Percentiles rank a stretch among this genome's conserved stretches.
Evolutionary conservation across 2,113 vertebrate genomes (phyloP).

Genomic region (Terrapene triunguis): DNA sequence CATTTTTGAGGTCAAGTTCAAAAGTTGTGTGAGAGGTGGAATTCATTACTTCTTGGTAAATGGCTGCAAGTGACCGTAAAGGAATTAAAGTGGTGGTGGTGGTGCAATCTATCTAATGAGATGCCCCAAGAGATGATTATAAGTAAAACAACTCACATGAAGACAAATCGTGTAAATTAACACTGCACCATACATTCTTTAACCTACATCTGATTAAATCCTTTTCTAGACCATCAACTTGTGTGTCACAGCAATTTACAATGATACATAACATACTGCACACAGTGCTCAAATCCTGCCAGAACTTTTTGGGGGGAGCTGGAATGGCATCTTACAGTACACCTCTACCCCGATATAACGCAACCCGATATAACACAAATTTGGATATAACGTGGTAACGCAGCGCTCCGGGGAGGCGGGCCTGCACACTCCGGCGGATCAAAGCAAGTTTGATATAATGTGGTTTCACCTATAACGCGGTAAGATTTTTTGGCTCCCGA

Average conservation of each 20-base stretch:
- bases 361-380: too few species aligned
- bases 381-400: too few species aligned
- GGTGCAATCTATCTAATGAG: background rate
- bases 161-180: constrained; percentile 16
- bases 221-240: background rate
- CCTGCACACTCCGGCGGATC: too few species aligned
- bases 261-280: background rate
- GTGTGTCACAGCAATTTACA: background rate
- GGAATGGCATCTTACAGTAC: too few species aligned
- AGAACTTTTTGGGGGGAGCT: too few species aligned
- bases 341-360: too few species aligned
- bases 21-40: background rate
- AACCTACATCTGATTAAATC: background rate
- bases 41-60: constrained; percentile 1
- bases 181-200: background rate
- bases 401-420: too few species aligned
- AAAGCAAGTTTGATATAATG: too few species aligned
- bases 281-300: too few species aligned
- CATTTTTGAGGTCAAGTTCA: background rate
- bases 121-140: background rate
- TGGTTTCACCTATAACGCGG: too few species aligned
- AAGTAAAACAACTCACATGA: background rate
- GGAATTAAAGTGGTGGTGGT: background rate
- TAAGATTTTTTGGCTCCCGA: too few species aligned
- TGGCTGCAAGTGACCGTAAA: background rate